Percentiles rank a stretch among this genome's conserved stretches.
phyloP scores from a whole-genome alignment of 2,113 vertebrate genomes.

The Oplegnathus fasciatus region DNA sequence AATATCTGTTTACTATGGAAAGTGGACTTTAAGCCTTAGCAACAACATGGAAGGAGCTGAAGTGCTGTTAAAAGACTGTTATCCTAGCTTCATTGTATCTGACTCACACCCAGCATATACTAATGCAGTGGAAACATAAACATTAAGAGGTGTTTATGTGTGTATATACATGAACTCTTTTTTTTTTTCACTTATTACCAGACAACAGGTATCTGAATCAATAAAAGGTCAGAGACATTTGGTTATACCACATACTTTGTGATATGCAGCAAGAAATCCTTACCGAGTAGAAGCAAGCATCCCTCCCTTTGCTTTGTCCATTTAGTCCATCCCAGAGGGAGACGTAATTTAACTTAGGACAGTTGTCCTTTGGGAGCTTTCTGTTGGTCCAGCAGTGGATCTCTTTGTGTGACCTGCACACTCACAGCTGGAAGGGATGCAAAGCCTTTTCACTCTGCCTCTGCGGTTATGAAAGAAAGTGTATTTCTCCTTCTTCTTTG shows the following conservation, averaged over 20 bases:
- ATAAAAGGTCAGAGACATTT: slow-evolving; percentile 43
- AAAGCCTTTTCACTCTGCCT: slow-evolving; percentile 65
- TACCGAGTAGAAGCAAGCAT: slow-evolving; percentile 13
- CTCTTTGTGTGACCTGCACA: slow-evolving; percentile 64
- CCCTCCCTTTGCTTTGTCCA: slow-evolving; percentile 22
- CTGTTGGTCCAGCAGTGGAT: slow-evolving; percentile 21
- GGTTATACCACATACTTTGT: background rate
- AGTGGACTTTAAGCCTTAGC: slow-evolving; percentile 40
- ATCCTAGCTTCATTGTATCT: slow-evolving; percentile 40
- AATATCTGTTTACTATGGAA: slow-evolving; percentile 38
- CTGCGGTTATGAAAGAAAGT: slow-evolving; percentile 66
- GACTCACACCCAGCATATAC: slow-evolving; percentile 33
- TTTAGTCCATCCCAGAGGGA: slow-evolving; percentile 29
- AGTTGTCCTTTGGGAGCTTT: slow-evolving; percentile 54
- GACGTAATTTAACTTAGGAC: slow-evolving; percentile 46
- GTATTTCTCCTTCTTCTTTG: slow-evolving; percentile 30
- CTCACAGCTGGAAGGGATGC: slow-evolving; percentile 72
- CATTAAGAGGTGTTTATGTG: slow-evolving; percentile 17
- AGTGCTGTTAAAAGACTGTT: slow-evolving; percentile 33
- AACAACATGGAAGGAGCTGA: slow-evolving; percentile 48
- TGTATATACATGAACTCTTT: slow-evolving; percentile 32
- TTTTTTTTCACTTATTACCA: slow-evolving; percentile 12
- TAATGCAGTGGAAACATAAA: slow-evolving; percentile 49
- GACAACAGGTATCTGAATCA: slow-evolving; percentile 9
- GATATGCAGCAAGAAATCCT: slow-evolving; percentile 33